phyloP scores from a whole-genome alignment of 1,140 invertebrate genomes.

The Diorhabda carinulata region DNA sequence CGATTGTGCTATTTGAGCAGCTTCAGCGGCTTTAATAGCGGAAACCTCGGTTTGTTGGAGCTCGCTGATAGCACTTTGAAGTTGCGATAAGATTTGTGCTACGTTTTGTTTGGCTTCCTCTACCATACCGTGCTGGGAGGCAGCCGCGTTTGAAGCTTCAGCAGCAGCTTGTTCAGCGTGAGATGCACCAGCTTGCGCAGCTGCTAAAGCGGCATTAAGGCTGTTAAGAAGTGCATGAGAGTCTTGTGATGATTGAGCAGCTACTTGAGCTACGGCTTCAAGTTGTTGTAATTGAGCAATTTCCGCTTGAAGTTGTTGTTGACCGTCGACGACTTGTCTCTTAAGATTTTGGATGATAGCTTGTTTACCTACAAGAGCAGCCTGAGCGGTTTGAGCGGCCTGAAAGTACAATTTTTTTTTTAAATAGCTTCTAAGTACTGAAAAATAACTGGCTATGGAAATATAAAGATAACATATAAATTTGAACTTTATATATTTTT shows the following conservation, averaged over 20 bases:
- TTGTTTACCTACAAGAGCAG: constrained; percentile 38
- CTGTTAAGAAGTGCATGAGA: constrained; percentile 27
- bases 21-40: constrained; percentile 29
- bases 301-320: constrained; percentile 31
- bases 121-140: constrained; percentile 33
- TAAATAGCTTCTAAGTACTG: too few relatives aligned
- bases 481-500: too few relatives aligned
- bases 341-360: constrained; percentile 33
- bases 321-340: constrained; percentile 30
- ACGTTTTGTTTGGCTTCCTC: constrained; percentile 32
- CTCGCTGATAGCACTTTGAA: constrained; percentile 30
- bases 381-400: constrained; percentile 37
- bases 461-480: too few relatives aligned
- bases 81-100: constrained; percentile 21
- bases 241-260: constrained; percentile 31
- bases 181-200: constrained; percentile 29
- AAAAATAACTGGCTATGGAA: too few relatives aligned
- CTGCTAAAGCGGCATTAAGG: constrained; percentile 28
- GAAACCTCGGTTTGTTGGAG: constrained; percentile 33
- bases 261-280: constrained; percentile 28
- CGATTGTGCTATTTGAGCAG: constrained; percentile 34
- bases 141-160: constrained; percentile 33
- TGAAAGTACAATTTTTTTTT: constrained; percentile 4
- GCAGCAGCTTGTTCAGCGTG: constrained; percentile 29
- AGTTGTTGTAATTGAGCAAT: constrained; percentile 31